Evolutionary conservation across 2,797 vertebrate genomes (phyloP), one percentile per base, ranked within the genome.

Genomic region (Spondyliosoma cantharus): DNA sequence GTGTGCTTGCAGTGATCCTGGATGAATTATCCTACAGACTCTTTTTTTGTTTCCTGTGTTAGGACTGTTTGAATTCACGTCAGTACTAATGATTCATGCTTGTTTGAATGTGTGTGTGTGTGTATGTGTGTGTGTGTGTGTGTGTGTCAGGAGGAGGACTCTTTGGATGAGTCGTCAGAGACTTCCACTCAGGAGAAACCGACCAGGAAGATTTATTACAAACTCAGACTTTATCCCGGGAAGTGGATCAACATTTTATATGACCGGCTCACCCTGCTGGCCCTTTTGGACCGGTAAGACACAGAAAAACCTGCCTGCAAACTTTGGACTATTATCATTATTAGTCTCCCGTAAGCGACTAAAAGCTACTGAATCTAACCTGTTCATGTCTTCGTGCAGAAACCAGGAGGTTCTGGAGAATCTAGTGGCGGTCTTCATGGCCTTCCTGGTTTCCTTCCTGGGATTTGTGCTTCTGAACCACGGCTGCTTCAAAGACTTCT

Each of bases 191-290:
- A 96, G 65, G 94, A 96, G 81, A 98, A 96, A 74, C 95, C 97
- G 7, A 96, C 95, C 79, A 95, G 90, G 54, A 96, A 96, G 80
- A 95, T 97, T 70, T 98, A 98, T 89, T 98, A 99, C 93, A 98
- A 96, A 89, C 95, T 98, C 43, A 94, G 96, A 84, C 88, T 99
- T 56, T 97, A 97, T 87, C 98, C 98, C 37, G 97, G 97, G 75
- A 99, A 96, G 89, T 97, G 96, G 97, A 94, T 99, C 87, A 97
- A 96, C 92, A 93, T 99, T 91, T 96, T 97, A 91, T 98, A 98
- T 0, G 96, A 99, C 91, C 93, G 98, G 5, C 96, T 99, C 60
- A 94, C 97, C 52, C 93, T 99, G 82, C 61, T 97, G 78, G 96
- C 97, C 0, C 84, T 99, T 52, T 68, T 99, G 71, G 98, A 99